These are phyloP conservation scores for Parascotia fuliginaria DNA, from an alignment of 2,888 invertebrate species.

Conservation along the genomic window DNA sequence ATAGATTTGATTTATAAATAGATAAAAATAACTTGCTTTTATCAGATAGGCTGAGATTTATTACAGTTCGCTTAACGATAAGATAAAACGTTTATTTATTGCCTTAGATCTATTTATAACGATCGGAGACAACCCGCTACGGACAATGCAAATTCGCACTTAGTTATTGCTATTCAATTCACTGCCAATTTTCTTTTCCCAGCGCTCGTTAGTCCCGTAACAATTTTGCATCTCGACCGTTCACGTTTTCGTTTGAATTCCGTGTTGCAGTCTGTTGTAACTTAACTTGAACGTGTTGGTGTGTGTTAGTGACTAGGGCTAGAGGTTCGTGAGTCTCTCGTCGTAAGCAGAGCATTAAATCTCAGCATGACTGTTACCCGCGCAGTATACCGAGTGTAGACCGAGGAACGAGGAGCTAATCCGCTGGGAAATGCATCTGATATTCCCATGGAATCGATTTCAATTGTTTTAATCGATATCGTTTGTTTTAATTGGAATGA, in stretches of 20 bases:
- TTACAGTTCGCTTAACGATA: constrained; percentile 60
- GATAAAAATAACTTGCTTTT: constrained; percentile 54
- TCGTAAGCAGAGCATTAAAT: constrained; percentile 68
- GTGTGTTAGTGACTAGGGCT: constrained; percentile 36
- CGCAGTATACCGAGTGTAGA: constrained; percentile 57
- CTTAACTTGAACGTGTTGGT: constrained; percentile 38
- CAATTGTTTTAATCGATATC: constrained; percentile 55
- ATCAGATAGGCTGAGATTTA: constrained; percentile 66
- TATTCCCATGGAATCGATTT: constrained; percentile 70
- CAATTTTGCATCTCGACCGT: constrained; percentile 35
- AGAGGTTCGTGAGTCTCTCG: constrained; percentile 58
- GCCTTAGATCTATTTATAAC: constrained; percentile 63
- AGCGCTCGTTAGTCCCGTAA: constrained; percentile 48
- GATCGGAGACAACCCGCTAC: constrained; percentile 55
- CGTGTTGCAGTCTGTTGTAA: constrained; percentile 22
- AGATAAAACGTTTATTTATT: constrained; percentile 72
- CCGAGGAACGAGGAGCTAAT: constrained; percentile 52
- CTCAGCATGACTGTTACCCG: constrained; percentile 62
- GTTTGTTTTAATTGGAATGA: constrained; percentile 47
- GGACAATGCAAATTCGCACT: constrained; percentile 71
- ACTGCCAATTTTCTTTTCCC: constrained; percentile 57
- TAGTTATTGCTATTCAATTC: constrained; percentile 59
- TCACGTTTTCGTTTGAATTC: constrained; percentile 37
- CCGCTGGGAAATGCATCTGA: constrained; percentile 58
- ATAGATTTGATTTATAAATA: constrained; percentile 40